phyloP scores from a whole-genome alignment of 2,797 vertebrate species.

The Morus bassanus region DNA sequence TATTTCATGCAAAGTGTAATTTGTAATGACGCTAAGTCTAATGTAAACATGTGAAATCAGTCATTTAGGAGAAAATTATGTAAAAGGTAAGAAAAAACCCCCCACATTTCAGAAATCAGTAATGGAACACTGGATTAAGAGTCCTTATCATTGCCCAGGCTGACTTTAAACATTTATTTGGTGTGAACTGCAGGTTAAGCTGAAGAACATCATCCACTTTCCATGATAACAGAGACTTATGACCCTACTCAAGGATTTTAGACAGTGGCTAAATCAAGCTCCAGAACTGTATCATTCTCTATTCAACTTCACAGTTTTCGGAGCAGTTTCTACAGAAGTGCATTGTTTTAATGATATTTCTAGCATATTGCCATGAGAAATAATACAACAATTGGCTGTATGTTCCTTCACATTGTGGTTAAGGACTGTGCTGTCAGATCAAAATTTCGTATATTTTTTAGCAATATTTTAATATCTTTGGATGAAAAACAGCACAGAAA shows the following conservation, averaged over 20 bases:
- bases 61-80: not conserved
- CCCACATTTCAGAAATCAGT: not conserved
- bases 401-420: not conserved
- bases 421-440: not conserved
- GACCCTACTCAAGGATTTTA: not conserved
- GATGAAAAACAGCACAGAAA: not conserved
- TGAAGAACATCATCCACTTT: not conserved
- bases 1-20: not conserved
- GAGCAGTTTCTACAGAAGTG: not conserved
- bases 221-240: not conserved
- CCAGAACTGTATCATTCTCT: not conserved
- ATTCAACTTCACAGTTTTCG: not conserved
- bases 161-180: not conserved
- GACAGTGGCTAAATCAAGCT: not conserved
- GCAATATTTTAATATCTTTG: not conserved
- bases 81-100: not conserved
- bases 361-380: not conserved
- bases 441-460: not conserved
- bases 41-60: not conserved
- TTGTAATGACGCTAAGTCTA: not conserved
- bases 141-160: not conserved
- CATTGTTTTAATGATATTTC: not conserved
- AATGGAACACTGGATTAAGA: not conserved
- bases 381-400: not conserved
- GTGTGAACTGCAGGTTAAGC: not conserved